These are phyloP conservation scores for Sinosuthora webbiana DNA, from an alignment of 2,113 vertebrate genomes.

Conservation along the genomic window DNA sequence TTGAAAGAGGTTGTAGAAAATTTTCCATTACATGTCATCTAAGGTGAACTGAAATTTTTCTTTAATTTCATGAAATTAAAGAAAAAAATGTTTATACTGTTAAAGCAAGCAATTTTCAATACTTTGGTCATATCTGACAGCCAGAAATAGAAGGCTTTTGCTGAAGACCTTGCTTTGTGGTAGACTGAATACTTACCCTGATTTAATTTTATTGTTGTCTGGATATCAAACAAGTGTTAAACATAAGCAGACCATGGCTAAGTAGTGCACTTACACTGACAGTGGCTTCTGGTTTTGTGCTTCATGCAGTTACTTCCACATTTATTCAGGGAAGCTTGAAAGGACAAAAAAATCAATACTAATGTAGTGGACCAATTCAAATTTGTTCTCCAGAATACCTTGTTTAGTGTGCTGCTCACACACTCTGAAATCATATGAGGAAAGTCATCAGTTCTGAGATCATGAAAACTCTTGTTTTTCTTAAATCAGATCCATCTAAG, in stretches of 20 bases:
- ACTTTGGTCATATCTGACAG: neutral
- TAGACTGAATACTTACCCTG: neutral
- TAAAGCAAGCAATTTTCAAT: neutral
- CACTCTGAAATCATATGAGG: conserved; percentile 1
- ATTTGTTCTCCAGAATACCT: conserved; percentile 27
- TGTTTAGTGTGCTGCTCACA: conserved; percentile 26
- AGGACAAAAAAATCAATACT: conserved; percentile 66
- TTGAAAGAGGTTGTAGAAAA: neutral
- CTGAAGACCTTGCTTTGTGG: neutral
- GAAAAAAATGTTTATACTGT: neutral
- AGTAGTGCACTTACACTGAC: neutral
- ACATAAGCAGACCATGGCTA: neutral
- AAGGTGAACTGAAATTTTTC: neutral
- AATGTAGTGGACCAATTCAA: conserved; percentile 37
- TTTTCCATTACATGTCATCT: neutral
- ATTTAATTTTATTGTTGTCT: neutral
- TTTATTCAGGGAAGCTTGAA: conserved; percentile 53
- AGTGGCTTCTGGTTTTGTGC: conserved; percentile 6
- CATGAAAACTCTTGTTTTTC: neutral
- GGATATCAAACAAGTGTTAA: neutral
- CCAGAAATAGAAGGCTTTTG: neutral
- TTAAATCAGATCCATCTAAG: conserved; percentile 7
- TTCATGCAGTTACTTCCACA: conserved; percentile 58
- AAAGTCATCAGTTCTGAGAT: conserved; percentile 2
- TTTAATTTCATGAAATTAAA: neutral